Base-by-base conservation (phyloP, 1,140 invertebrate genomes). In the Armadillidium nasatum region DNA sequence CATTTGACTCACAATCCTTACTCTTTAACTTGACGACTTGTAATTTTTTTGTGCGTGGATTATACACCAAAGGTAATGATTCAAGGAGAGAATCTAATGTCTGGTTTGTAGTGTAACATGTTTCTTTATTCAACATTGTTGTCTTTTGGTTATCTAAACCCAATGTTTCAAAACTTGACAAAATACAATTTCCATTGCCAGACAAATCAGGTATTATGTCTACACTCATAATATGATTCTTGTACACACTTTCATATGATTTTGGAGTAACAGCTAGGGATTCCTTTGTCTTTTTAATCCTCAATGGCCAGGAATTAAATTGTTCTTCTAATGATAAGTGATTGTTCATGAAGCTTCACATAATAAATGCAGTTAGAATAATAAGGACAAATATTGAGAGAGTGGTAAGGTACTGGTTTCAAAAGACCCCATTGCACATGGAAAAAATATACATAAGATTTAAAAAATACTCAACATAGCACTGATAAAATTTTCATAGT, bases 1-100 rank as follows among this genome's bases (percentile, higher is more conserved):
- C 33, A 33, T 33, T 33, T 33, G 50, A 60, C 7, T 60, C 50
- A 60, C 19, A 1, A 15, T 13, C 19, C 50, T 60, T 60, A 19
- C 50, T 60, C 19, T 60, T 60, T 7, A 60, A 60, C 50, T 60
- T 60, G 11, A 60, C 50, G 50, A 60, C 19, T 15, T 60, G 50
- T 19, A 60, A 60, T 19, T 60, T 13, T 19, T 60, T 60, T 60
- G 50, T 60, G 50, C 50, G 11, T 60, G 50, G 50, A 7, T 60
- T 60, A 60, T 60, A 60, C 11, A 60, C 50, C 7, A 60, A 60
- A 60, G 50, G 50, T 60, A 60, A 19, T 15, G 50, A 60, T 60
- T 60, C 50, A 60, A 60, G 50, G 19, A 60, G 50, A 60, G 50
- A 60, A 60, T 60, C 50, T 60, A 60, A 19, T 60, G 50, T 15